Percentiles rank a stretch among this genome's conserved stretches.
phyloP scores from a whole-genome alignment of 2,888 invertebrate species.

The Calephelis perditalis region DNA sequence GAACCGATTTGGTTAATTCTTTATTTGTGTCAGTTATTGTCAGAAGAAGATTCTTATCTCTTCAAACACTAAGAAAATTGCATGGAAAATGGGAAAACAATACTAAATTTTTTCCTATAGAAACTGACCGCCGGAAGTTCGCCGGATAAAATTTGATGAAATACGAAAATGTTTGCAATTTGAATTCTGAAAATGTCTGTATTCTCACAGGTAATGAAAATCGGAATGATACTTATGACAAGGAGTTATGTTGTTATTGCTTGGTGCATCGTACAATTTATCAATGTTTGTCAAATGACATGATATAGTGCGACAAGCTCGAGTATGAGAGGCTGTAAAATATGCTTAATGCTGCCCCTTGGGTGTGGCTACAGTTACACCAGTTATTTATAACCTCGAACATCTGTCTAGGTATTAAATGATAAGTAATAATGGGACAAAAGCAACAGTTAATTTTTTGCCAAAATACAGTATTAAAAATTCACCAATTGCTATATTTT shows the following conservation, averaged over 20 bases:
- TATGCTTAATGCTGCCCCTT: constrained; percentile 25
- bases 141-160: too few species aligned
- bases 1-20: too few species aligned
- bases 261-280: constrained; percentile 44
- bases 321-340: constrained; percentile 26
- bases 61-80: too few species aligned
- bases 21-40: too few species aligned
- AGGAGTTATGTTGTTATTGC: constrained; percentile 21
- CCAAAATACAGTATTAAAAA: too few species aligned
- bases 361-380: constrained; percentile 27
- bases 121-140: too few species aligned
- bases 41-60: too few species aligned
- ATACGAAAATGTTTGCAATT: too few species aligned
- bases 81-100: too few species aligned
- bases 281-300: constrained; percentile 46
- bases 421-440: not conserved
- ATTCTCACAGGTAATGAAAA: not conserved
- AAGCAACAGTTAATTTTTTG: too few species aligned
- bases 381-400: constrained; percentile 1
- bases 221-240: not conserved
- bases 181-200: not conserved
- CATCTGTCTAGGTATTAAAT: not conserved
- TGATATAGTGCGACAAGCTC: constrained; percentile 40
- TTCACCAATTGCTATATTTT: too few species aligned
- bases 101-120: too few species aligned